These are phyloP conservation scores for Cheilosia grossa DNA, from an alignment of 2,888 invertebrate genomes.

Conservation along the genomic window DNA sequence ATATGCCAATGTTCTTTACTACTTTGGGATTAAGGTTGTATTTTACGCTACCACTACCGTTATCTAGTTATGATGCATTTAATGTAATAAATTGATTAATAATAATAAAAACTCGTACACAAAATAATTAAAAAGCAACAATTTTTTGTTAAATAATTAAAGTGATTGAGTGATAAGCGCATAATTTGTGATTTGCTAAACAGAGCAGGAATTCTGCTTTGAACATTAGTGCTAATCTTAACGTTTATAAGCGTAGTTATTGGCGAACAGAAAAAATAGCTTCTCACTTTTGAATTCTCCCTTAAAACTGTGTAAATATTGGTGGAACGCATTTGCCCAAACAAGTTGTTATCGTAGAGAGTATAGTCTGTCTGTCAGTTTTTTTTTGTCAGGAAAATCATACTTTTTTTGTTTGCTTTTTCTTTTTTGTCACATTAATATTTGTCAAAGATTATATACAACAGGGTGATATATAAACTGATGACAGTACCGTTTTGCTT, in stretches of 20 bases:
- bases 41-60: background rate
- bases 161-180: background rate
- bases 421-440: background rate
- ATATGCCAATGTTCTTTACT: conserved; percentile 8
- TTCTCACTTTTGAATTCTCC: background rate
- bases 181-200: background rate
- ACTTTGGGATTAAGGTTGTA: conserved; percentile 34
- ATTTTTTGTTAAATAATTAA: background rate
- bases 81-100: background rate
- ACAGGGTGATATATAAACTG: conserved; percentile 17
- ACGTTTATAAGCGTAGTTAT: background rate
- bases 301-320: background rate
- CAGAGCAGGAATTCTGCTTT: background rate
- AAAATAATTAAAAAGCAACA: too few species aligned
- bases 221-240: conserved; percentile 6
- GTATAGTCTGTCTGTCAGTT: background rate
- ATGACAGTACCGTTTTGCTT: too few species aligned
- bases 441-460: background rate
- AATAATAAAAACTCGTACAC: background rate
- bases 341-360: background rate
- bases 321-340: background rate
- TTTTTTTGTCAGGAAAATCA: conserved; percentile 1
- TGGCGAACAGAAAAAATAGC: conserved; percentile 12
- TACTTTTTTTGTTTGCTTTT: background rate
- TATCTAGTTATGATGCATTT: background rate